Conservation (phyloP, 2,888 invertebrate genomes). For the Mimumesa dahlbomi region DNA sequence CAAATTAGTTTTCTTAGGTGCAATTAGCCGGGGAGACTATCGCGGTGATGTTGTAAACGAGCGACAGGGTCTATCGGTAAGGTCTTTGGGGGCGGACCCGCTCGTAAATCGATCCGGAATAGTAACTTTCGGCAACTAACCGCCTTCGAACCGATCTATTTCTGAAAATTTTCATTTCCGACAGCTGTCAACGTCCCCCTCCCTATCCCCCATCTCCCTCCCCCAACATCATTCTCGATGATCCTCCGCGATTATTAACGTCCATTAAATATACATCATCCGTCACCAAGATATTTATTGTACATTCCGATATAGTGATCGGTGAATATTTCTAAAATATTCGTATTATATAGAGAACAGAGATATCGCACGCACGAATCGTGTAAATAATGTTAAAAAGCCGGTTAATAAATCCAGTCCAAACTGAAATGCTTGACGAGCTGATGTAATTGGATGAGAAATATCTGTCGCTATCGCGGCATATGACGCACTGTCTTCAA, state of each 20-base stretch:
- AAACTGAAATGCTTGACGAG: slow-evolving; percentile 14
- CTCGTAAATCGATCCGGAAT: slow-evolving; percentile 45
- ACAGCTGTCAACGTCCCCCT: neutral
- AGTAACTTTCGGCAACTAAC: slow-evolving; percentile 29
- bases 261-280: neutral
- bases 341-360: too few species aligned
- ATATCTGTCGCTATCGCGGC: slow-evolving; percentile 3
- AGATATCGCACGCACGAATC: too few species aligned
- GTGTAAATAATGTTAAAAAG: too few species aligned
- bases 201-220: too few species aligned
- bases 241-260: too few species aligned
- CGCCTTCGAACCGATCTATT: slow-evolving; percentile 33
- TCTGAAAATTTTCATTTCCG: neutral
- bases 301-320: too few species aligned
- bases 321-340: too few species aligned
- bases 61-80: slow-evolving; percentile 26
- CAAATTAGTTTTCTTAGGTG: slow-evolving; percentile 59
- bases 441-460: slow-evolving; percentile 15
- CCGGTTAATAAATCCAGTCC: too few species aligned
- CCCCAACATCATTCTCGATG: neutral
- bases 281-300: neutral
- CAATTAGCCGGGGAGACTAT: slow-evolving; percentile 52
- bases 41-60: slow-evolving; percentile 20
- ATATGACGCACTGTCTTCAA: neutral
- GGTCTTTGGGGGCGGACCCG: slow-evolving; percentile 35